Conservation (phyloP, 1,140 invertebrate species). For the Diprion similis region DNA sequence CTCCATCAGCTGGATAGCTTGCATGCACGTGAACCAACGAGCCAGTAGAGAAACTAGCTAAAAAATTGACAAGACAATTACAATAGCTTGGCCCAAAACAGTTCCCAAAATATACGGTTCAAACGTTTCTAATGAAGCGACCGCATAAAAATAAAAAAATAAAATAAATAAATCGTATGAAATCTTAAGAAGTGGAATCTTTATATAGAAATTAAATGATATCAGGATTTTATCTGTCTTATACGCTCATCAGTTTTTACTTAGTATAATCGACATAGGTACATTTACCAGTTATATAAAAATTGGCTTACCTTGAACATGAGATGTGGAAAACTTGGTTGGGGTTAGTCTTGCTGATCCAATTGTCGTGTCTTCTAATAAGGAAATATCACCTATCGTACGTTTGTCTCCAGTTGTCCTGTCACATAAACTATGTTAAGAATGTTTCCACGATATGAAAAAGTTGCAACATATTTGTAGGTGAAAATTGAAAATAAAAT, state of each 20-base stretch:
- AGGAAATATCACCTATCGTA: constrained; percentile 49
- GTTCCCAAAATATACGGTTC: no score
- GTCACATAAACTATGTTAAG: not conserved
- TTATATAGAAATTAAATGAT: no score
- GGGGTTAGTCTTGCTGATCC: constrained; percentile 78
- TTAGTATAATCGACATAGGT: constrained; percentile 13
- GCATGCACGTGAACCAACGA: constrained; percentile 75
- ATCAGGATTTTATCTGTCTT: no score
- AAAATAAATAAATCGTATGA: constrained; percentile 17
- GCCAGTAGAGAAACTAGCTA: constrained; percentile 71
- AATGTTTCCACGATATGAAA: not conserved
- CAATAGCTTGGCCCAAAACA: no score
- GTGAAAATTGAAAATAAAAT: no score
- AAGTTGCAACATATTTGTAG: not conserved
- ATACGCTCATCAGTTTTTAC: not conserved
- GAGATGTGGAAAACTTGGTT: constrained; percentile 79
- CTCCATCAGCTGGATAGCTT: constrained; percentile 77
- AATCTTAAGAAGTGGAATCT: no score
- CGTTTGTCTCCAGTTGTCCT: constrained; percentile 55
- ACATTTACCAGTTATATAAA: constrained; percentile 3
- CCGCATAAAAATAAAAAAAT: constrained; percentile 3
- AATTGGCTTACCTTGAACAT: constrained; percentile 68
- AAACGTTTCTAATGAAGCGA: no score
- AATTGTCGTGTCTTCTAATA: constrained; percentile 66
- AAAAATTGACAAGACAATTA: constrained; percentile 20